These are phyloP conservation scores for Papilio dardanus DNA, from an alignment of 1,140 invertebrate species.

Conservation along the genomic window DNA sequence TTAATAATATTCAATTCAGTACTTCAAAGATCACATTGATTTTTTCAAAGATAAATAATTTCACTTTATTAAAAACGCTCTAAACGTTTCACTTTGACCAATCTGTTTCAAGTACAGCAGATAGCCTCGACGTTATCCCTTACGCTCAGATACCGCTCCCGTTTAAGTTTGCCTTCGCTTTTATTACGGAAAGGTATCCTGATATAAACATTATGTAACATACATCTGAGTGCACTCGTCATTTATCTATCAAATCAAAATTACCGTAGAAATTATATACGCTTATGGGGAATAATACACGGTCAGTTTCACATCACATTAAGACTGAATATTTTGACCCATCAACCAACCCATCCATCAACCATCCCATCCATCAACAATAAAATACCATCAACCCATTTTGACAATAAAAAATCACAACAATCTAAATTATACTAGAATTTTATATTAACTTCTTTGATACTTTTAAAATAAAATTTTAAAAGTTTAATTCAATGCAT, in stretches of 20 bases:
- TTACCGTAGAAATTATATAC: too few relatives aligned
- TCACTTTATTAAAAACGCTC: background rate
- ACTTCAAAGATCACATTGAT: too few relatives aligned
- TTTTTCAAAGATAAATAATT: background rate
- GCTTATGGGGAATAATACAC: too few relatives aligned
- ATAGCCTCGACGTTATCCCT: conserved; percentile 48
- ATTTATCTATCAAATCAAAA: conserved; percentile 18
- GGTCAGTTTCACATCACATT: too few relatives aligned
- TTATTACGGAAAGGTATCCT: conserved; percentile 49
- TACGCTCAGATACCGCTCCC: conserved; percentile 47
- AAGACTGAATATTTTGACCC: too few relatives aligned
- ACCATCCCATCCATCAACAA: too few relatives aligned
- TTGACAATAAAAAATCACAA: too few relatives aligned
- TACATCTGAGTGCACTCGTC: conserved; percentile 39
- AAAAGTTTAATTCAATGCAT: background rate
- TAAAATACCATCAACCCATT: too few relatives aligned
- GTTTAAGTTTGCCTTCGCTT: conserved; percentile 51
- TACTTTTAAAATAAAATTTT: background rate
- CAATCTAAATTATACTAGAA: background rate
- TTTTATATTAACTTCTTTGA: background rate
- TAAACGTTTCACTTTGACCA: conserved; percentile 34
- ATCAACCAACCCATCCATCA: too few relatives aligned
- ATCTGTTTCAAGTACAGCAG: conserved; percentile 29
- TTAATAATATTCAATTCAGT: too few relatives aligned
- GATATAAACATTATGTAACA: conserved; percentile 46